These are phyloP conservation scores for Corythaeola cristata DNA, from an alignment of 2,113 vertebrate genomes.

Conservation along the genomic window DNA sequence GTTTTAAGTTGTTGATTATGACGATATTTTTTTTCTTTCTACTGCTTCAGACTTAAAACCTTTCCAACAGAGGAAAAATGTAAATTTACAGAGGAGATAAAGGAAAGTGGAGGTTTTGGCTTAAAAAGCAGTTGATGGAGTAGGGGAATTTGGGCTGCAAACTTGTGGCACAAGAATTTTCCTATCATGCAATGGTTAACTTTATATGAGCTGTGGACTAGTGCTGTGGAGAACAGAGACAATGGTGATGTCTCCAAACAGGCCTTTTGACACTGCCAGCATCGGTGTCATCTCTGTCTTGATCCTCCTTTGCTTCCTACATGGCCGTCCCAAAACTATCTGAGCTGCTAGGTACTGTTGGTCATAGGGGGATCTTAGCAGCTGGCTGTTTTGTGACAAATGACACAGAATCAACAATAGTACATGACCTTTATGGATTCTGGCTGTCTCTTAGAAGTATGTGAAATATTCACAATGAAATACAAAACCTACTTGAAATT, in stretches of 20 bases:
- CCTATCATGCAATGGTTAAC: neutral
- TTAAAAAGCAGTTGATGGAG: neutral
- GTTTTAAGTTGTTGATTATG: neutral
- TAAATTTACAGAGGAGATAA: neutral
- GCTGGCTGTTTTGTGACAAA: constrained; percentile 67
- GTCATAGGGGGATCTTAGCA: constrained; percentile 63
- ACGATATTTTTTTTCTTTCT: neutral
- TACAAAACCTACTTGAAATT: constrained; percentile 66
- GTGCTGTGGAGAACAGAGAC: neutral
- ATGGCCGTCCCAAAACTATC: constrained; percentile 21
- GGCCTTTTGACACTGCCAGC: constrained; percentile 19
- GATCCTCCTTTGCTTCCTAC: constrained; percentile 47
- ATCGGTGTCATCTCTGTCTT: neutral
- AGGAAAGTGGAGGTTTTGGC: neutral
- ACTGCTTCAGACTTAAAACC: neutral
- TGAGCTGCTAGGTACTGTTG: constrained; percentile 57
- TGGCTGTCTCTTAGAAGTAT: constrained; percentile 59
- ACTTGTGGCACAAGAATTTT: neutral
- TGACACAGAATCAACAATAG: constrained; percentile 65
- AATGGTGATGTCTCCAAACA: neutral
- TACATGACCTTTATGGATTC: constrained; percentile 68
- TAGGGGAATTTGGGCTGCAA: neutral
- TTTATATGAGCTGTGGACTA: neutral
- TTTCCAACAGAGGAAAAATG: neutral
- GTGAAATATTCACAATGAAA: constrained; percentile 69